Percentiles rank a stretch among this genome's conserved stretches.
These are phyloP conservation scores for Holothuria glaberrima DNA, from an alignment of 35 echinoderm and acorn worm species.

Conservation along the genomic window DNA sequence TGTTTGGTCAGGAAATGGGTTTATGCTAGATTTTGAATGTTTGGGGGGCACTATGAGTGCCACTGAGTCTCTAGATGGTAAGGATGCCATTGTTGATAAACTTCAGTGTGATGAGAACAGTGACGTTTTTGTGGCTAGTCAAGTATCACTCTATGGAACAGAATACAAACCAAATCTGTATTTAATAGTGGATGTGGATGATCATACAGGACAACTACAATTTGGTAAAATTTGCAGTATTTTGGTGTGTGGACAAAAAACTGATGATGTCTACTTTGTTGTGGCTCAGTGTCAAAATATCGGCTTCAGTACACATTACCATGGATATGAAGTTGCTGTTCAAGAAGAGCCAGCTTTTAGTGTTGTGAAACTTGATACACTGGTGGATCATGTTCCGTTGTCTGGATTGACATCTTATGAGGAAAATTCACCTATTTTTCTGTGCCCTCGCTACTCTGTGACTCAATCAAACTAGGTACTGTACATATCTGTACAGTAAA, in stretches of 20 bases:
- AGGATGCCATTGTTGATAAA: conserved; percentile 17
- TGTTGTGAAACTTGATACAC: neutral
- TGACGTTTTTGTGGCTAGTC: conserved; percentile 13
- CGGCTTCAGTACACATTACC: neutral
- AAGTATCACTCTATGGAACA: conserved; percentile 22
- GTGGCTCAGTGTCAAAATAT: conserved; percentile 23
- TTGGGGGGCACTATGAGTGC: neutral
- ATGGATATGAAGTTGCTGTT: conserved; percentile 16
- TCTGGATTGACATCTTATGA: conserved; percentile 39
- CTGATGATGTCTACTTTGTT: conserved; percentile 20
- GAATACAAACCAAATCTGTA: conserved; percentile 17
- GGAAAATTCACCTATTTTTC: conserved; percentile 1
- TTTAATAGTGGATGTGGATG: conserved; percentile 21
- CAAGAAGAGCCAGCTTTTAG: conserved; percentile 11
- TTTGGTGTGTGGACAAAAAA: conserved; percentile 25
- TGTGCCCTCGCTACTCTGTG: conserved; percentile 36
- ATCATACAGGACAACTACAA: neutral
- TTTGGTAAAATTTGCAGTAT: conserved; percentile 31
- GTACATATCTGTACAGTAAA: neutral
- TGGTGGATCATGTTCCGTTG: conserved; percentile 31
- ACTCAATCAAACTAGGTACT: conserved; percentile 18
- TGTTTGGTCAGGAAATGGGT: conserved; percentile 46
- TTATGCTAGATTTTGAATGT: conserved; percentile 29
- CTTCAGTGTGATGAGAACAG: conserved; percentile 29
- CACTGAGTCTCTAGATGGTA: neutral